A percentile compares a stretch with the other conserved stretches of the same genome.
phyloP scores from a whole-genome alignment of 1,140 invertebrate species.

The Meloidogyne exigua region DNA sequence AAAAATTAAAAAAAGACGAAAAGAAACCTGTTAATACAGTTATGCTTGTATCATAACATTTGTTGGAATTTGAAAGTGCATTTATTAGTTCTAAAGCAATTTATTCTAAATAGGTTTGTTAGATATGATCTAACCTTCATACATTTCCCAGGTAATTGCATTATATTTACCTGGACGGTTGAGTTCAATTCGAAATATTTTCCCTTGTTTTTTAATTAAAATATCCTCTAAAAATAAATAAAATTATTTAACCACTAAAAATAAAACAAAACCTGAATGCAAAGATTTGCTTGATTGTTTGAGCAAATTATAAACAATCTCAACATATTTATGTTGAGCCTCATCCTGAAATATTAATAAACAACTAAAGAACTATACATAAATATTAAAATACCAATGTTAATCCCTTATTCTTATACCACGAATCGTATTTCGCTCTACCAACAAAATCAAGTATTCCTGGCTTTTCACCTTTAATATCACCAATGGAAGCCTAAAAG shows the following conservation, averaged over 20 bases:
- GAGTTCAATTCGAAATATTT: conserved; percentile 41
- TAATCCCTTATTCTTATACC: conserved; percentile 60
- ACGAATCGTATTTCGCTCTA: conserved; percentile 72
- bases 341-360: conserved; percentile 44
- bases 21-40: conserved; percentile 45
- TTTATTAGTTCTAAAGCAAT: conserved; percentile 17
- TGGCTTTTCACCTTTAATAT: conserved; percentile 68
- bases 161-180: conserved; percentile 49
- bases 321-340: conserved; percentile 38
- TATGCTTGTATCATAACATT: conserved; percentile 34
- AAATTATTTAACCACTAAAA: neutral
- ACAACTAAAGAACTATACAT: no score
- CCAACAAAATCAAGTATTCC: conserved; percentile 71
- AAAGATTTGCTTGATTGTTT: conserved; percentile 6
- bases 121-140: conserved; percentile 23
- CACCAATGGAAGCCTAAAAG: conserved; percentile 68
- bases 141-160: conserved; percentile 47
- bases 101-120: neutral
- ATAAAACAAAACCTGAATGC: neutral
- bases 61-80: conserved; percentile 33
- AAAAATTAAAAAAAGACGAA: neutral
- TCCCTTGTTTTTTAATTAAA: conserved; percentile 27
- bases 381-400: conserved; percentile 27
- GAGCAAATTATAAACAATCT: conserved; percentile 35
- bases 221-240: conserved; percentile 2